Conservation (phyloP, 2,797 vertebrate species). For the Schizopygopsis malacanthus region DNA sequence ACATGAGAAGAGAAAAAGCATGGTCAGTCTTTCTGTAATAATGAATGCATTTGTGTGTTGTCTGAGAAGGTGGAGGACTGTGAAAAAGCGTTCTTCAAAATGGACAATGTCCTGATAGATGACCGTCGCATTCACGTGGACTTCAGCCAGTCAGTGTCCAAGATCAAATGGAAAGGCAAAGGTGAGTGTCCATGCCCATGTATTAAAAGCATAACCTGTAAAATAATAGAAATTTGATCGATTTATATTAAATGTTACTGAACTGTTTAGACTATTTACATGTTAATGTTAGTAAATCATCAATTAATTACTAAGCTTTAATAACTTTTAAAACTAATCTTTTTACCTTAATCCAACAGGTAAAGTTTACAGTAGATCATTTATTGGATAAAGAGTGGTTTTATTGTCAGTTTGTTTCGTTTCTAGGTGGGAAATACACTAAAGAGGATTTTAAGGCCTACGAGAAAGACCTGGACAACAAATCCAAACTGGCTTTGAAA, state of each 20-base stretch:
- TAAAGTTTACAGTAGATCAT: too few relatives aligned
- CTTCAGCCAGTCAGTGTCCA: conserved; percentile 97
- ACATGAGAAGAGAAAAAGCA: background rate
- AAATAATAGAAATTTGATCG: background rate
- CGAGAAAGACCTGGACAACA: conserved; percentile 86
- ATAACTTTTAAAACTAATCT: too few relatives aligned
- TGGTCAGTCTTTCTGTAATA: background rate
- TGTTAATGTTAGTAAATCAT: background rate
- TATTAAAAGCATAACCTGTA: background rate
- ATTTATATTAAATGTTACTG: background rate
- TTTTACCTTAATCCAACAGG: background rate
- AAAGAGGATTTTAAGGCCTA: conserved; percentile 97
- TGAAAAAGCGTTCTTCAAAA: conserved; percentile 98
- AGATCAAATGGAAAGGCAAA: conserved; percentile 98
- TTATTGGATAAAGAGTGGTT: background rate
- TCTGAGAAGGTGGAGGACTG: conserved; percentile 91
- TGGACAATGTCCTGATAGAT: conserved; percentile 98
- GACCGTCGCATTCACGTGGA: conserved; percentile 96
- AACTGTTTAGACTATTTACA: background rate
- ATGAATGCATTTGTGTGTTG: background rate
- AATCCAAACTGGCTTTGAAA: conserved; percentile 89
- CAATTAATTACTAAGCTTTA: background rate
- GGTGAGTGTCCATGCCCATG: conserved; percentile 70
- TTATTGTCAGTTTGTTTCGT: background rate
- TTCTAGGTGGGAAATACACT: conserved; percentile 90